Evolutionary conservation across 2,888 invertebrate genomes (phyloP).

Genomic region (Troides oblongomaculatus): DNA sequence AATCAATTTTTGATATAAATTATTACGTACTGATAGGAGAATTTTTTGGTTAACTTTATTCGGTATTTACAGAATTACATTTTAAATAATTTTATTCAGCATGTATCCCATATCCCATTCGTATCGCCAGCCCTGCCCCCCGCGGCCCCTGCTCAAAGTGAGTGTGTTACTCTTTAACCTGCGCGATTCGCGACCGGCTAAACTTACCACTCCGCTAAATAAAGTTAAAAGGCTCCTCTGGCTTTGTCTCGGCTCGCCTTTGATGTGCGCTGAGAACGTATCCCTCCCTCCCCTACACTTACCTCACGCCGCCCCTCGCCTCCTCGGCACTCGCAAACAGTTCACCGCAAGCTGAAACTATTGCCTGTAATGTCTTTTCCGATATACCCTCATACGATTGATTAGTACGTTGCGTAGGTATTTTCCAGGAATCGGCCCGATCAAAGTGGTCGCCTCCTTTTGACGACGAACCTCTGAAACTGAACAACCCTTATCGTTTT

Average conservation of each 20-base stretch:
- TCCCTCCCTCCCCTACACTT: conserved; percentile 39
- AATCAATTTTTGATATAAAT: too few relatives aligned
- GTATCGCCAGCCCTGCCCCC: conserved; percentile 52
- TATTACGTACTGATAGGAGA: not conserved
- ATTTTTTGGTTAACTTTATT: not conserved
- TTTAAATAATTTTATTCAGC: not conserved
- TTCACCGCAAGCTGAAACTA: conserved; percentile 76
- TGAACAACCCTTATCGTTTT: conserved; percentile 60
- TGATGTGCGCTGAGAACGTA: conserved; percentile 64
- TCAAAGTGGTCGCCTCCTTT: conserved; percentile 62
- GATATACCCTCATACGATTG: conserved; percentile 65
- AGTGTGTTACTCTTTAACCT: conserved; percentile 81
- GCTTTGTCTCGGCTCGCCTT: conserved; percentile 79
- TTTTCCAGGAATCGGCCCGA: conserved; percentile 65
- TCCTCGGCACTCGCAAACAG: conserved; percentile 61
- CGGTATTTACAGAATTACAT: not conserved
- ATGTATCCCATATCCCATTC: not conserved
- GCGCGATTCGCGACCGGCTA: conserved; percentile 79
- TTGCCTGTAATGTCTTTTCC: conserved; percentile 76
- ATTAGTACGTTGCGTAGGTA: conserved; percentile 70
- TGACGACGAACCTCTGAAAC: conserved; percentile 56
- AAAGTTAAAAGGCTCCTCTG: conserved; percentile 79
- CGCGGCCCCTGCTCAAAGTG: conserved; percentile 66
- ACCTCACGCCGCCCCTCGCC: conserved; percentile 39
- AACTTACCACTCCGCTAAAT: conserved; percentile 81